A percentile compares a stretch with the other conserved stretches of the same genome.
phyloP scores from a whole-genome alignment of 2,888 invertebrate genomes.

The Drosophila subsilvestris region DNA sequence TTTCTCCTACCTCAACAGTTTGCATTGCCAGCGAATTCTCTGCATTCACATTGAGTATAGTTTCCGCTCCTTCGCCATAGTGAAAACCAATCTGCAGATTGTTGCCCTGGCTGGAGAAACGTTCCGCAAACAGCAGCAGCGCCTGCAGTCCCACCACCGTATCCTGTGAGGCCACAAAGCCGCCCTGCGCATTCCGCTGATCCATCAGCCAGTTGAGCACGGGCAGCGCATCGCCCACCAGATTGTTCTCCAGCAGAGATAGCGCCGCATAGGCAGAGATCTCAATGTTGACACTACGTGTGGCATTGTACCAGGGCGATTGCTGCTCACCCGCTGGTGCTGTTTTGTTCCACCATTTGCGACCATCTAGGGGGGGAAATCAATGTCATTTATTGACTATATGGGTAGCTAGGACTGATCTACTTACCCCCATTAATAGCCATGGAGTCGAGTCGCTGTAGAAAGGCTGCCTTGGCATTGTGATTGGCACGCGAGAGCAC shows the following conservation, averaged over 20 bases:
- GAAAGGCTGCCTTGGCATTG: conserved; percentile 88
- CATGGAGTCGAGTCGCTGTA: conserved; percentile 86
- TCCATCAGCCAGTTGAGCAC: conserved; percentile 90
- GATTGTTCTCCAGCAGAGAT: conserved; percentile 86
- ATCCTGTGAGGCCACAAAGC: conserved; percentile 91
- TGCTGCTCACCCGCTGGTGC: conserved; percentile 85
- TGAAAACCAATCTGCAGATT: conserved; percentile 86
- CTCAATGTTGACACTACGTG: conserved; percentile 90
- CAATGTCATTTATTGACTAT: not conserved
- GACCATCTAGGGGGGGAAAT: conserved; percentile 84
- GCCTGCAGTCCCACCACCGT: conserved; percentile 91
- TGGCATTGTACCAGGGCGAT: conserved; percentile 88
- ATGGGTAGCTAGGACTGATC: not conserved
- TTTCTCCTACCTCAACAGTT: conserved; percentile 88
- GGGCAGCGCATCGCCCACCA: conserved; percentile 84
- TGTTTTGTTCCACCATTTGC: conserved; percentile 93
- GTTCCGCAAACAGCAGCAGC: conserved; percentile 85
- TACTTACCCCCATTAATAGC: conserved; percentile 84
- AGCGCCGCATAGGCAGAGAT: conserved; percentile 95
- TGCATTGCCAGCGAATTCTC: conserved; percentile 93
- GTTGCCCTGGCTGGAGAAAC: conserved; percentile 85
- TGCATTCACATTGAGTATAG: conserved; percentile 88
- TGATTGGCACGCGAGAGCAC: conserved; percentile 91
- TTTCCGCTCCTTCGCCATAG: conserved; percentile 84
- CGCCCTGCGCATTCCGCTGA: conserved; percentile 88